A percentile compares a stretch with the other conserved stretches of the same genome.
Evolutionary conservation across 2,888 invertebrate species (phyloP).

Genomic region (Ferdinandea cuprea): DNA sequence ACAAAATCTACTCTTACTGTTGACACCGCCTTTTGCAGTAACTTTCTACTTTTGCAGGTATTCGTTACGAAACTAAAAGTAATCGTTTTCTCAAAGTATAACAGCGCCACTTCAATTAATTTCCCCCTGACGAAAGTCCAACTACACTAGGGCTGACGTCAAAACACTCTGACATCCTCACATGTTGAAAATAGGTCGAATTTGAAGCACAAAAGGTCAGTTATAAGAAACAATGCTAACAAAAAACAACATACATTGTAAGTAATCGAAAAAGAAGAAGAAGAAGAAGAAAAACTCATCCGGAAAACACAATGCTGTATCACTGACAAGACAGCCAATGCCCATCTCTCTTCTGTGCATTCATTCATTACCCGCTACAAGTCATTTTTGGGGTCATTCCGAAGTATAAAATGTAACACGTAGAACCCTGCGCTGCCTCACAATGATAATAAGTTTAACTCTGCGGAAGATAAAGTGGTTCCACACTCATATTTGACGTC

Average conservation of each 20-base stretch:
- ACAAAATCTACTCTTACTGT: no score
- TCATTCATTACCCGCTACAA: slow-evolving; percentile 28
- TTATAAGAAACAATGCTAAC: slow-evolving; percentile 25
- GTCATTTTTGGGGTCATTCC: slow-evolving; percentile 58
- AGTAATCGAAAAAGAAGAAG: neutral
- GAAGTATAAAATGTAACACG: slow-evolving; percentile 14
- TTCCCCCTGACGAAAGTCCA: slow-evolving; percentile 12
- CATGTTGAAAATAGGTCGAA: slow-evolving; percentile 32
- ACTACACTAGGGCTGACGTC: slow-evolving; percentile 7
- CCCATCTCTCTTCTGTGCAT: slow-evolving; percentile 31
- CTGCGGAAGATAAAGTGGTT: slow-evolving; percentile 49
- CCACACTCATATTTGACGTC: slow-evolving; percentile 49
- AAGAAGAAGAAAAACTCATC: neutral
- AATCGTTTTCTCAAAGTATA: neutral
- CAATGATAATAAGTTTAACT: slow-evolving; percentile 39
- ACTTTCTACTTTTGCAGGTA: no score
- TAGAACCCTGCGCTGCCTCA: slow-evolving; percentile 15
- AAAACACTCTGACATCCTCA: slow-evolving; percentile 31
- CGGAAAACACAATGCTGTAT: slow-evolving; percentile 25
- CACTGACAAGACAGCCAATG: slow-evolving; percentile 41
- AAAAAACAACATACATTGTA: slow-evolving; percentile 2
- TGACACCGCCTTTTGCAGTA: no score
- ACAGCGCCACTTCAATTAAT: slow-evolving; percentile 18
- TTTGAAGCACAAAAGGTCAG: slow-evolving; percentile 45
- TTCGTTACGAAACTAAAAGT: neutral